Evolutionary conservation across 2,797 vertebrate genomes (phyloP).

Genomic region (Acipenser oxyrinchus): DNA sequence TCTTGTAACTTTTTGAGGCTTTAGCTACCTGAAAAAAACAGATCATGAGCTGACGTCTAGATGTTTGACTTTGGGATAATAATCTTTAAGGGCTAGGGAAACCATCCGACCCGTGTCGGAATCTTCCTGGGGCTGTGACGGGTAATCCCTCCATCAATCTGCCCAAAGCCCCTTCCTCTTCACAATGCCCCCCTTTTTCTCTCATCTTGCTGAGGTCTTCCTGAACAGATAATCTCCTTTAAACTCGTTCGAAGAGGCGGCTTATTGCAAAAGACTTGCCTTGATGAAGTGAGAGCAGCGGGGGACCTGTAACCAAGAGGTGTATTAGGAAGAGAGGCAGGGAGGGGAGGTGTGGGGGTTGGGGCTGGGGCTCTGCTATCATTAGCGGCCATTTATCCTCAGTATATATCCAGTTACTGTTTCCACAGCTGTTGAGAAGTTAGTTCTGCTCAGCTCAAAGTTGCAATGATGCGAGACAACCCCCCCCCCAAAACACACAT

Average conservation of each 20-base stretch:
- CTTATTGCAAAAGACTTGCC: not conserved
- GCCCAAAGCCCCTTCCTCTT: not conserved
- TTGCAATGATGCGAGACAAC: conserved; percentile 9
- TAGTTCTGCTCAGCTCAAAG: conserved; percentile 35
- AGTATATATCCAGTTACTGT: conserved; percentile 53
- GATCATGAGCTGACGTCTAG: too few relatives aligned
- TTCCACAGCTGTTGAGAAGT: conserved; percentile 65
- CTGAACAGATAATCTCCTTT: not conserved
- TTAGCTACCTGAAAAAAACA: too few relatives aligned
- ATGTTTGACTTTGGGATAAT: too few relatives aligned
- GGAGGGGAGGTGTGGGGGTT: not conserved
- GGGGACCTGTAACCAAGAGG: not conserved
- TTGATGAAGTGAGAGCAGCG: not conserved
- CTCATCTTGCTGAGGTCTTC: not conserved
- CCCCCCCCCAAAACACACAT: not conserved
- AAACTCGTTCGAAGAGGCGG: not conserved
- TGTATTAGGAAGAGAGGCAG: not conserved
- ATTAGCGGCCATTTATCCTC: not conserved
- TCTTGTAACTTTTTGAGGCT: too few relatives aligned
- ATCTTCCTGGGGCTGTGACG: conserved; percentile 12
- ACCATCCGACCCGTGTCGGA: not conserved
- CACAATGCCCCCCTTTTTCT: not conserved
- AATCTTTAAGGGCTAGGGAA: too few relatives aligned
- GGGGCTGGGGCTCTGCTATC: conserved; percentile 31
- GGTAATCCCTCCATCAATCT: conserved; percentile 10